These are phyloP conservation scores for Prionace glauca DNA, from an alignment of 2,797 vertebrate species.

Conservation along the genomic window DNA sequence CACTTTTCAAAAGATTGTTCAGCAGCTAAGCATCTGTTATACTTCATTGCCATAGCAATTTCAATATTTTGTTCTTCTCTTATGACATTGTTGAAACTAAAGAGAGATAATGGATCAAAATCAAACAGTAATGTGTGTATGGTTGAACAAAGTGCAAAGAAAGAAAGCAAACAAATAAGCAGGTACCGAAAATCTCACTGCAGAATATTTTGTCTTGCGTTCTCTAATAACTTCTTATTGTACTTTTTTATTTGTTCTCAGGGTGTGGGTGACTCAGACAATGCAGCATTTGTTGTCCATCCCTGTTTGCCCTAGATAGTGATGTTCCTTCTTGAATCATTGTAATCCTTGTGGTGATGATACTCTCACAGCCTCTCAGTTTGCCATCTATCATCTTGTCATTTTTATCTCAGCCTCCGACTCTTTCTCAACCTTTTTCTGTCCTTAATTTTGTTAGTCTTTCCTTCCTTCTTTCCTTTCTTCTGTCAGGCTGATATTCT, in stretches of 20 bases:
- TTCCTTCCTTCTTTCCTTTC: background rate
- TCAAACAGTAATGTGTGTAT: background rate
- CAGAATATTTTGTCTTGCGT: background rate
- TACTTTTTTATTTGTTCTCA: background rate
- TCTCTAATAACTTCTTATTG: background rate
- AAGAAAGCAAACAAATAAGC: background rate
- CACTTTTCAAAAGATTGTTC: background rate
- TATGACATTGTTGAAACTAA: background rate
- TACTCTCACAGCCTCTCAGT: background rate
- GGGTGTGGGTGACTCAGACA: background rate
- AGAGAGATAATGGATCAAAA: background rate
- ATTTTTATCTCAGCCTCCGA: background rate
- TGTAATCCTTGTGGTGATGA: background rate
- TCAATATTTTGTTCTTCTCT: background rate
- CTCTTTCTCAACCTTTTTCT: background rate
- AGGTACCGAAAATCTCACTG: background rate
- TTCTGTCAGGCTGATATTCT: background rate
- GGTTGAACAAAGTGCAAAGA: background rate
- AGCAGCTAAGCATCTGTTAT: slow-evolving; percentile 6
- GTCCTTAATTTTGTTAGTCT: background rate
- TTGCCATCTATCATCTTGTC: background rate
- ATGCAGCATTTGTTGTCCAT: background rate
- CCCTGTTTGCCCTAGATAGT: background rate
- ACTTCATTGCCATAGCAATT: slow-evolving; percentile 19
- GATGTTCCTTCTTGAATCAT: background rate